Evolutionary conservation across 2,113 vertebrate genomes (phyloP), one percentile per base, ranked within the genome.

Genomic region (Anguilla rostrata): DNA sequence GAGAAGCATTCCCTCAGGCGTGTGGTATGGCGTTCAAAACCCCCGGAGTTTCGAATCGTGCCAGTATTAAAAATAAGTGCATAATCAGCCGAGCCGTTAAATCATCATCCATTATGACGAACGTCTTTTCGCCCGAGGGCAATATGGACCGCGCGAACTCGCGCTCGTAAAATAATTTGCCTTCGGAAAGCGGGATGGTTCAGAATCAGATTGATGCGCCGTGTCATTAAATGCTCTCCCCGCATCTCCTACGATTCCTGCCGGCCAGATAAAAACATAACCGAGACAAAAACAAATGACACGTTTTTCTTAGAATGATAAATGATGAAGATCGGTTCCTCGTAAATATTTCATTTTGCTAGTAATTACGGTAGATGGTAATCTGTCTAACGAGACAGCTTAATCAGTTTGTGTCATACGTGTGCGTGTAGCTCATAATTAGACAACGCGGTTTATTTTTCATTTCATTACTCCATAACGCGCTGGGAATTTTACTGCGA

Each of bases 331-430:
- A 78, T 78, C 34, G 15, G 46, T 66, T n/a, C 40, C 15, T 12
- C 34, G 63, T 84, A 34, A 78, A 84, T 85, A 78, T 39, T 85
- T 60, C 29, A 85, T 39, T 78, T 43, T 34, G 75, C 41, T 79
- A 15, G 12, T 34, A 84, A 49, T n/a, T 75, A 84, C 9, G 83
- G 26, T 29, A 14, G 40, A 84, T 56, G 53, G 29, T 39, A 34
- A 78, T 85, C 39, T 85, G 40, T 53, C 39, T 43, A 22, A 66
- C 34, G 39, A 79, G 75, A 79, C 78, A 49, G 39, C n/a, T 40
- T 29, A 85, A 84, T 34, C 83, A 71, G 49, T 84, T 15, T 14
- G 40, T 22, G 26, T 9, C 49, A 11, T 60, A 18, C 56, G 15
- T 15, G 22, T 26, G 22, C 20, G 3, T 66, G 71, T 85, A 18